These are phyloP conservation scores for Microplitis manilae DNA, from an alignment of 2,888 invertebrate species.

Conservation along the genomic window DNA sequence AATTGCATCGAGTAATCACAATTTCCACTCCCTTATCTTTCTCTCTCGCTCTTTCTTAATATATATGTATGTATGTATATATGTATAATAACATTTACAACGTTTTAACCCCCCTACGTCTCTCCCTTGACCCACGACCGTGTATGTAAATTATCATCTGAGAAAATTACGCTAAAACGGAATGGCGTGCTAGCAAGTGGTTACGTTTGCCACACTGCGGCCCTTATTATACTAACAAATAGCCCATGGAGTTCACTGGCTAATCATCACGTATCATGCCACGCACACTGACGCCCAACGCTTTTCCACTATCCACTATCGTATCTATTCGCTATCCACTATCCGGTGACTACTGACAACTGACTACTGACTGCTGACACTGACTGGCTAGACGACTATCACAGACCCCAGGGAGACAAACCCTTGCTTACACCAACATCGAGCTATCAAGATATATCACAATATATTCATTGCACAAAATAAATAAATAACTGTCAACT, in stretches of 20 bases:
- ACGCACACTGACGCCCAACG: constrained; percentile 53
- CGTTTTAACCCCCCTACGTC: constrained; percentile 29
- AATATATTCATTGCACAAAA: too few relatives aligned
- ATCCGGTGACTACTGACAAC: too few relatives aligned
- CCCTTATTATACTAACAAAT: constrained; percentile 72
- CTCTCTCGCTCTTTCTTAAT: not conserved
- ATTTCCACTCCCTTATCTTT: constrained; percentile 16
- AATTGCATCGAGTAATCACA: constrained; percentile 36
- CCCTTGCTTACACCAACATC: too few relatives aligned
- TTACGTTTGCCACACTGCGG: constrained; percentile 69
- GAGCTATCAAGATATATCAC: too few relatives aligned
- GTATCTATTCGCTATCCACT: not conserved
- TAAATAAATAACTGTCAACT: too few relatives aligned
- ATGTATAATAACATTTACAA: not conserved
- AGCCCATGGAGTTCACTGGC: constrained; percentile 68
- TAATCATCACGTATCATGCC: constrained; percentile 71
- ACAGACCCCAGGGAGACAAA: too few relatives aligned
- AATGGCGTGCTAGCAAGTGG: constrained; percentile 70
- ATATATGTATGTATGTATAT: not conserved
- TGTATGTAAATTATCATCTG: constrained; percentile 70
- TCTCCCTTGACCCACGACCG: constrained; percentile 49
- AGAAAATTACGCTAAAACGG: constrained; percentile 71
- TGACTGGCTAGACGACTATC: too few relatives aligned
- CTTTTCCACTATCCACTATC: constrained; percentile 31
- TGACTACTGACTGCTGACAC: too few relatives aligned